Evolutionary conservation across 2,888 invertebrate genomes (phyloP).

Genomic region (Hymenopus coronatus): DNA sequence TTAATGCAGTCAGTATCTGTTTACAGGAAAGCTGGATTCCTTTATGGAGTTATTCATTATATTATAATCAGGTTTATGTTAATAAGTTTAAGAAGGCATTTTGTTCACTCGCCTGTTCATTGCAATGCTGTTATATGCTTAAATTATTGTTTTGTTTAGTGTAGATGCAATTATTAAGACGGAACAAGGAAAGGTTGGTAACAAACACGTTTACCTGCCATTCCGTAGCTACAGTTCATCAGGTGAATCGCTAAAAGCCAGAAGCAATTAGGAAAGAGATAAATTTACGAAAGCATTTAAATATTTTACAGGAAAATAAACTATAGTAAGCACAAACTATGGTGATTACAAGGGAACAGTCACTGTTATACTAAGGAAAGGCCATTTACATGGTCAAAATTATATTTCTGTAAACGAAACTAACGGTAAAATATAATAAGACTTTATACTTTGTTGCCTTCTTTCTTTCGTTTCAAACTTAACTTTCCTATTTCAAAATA

Average conservation of each 20-base stretch:
- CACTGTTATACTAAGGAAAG: constrained; percentile 19
- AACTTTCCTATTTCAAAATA: not conserved
- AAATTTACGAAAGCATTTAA: not conserved
- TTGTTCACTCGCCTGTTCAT: not conserved
- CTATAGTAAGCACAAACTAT: not conserved
- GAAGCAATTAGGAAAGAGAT: not conserved
- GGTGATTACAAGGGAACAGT: not conserved
- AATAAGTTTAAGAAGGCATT: not conserved
- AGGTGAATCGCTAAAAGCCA: not conserved
- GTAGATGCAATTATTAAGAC: not conserved
- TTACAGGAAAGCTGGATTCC: not conserved
- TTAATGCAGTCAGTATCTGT: not conserved
- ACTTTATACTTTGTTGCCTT: not conserved
- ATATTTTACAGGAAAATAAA: not conserved
- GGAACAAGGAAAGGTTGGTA: not conserved
- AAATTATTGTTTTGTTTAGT: not conserved
- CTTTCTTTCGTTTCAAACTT: not conserved
- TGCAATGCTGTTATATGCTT: not conserved
- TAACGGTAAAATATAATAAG: not conserved
- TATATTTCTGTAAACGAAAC: not conserved
- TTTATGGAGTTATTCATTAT: not conserved
- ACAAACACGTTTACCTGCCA: constrained; percentile 18
- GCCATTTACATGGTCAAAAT: constrained; percentile 20
- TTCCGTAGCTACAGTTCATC: not conserved
- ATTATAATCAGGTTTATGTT: not conserved